A percentile compares a stretch with the other conserved stretches of the same genome.
Evolutionary conservation across 2,797 vertebrate genomes (phyloP).

Genomic region (Rhadinocentrus ornatus): DNA sequence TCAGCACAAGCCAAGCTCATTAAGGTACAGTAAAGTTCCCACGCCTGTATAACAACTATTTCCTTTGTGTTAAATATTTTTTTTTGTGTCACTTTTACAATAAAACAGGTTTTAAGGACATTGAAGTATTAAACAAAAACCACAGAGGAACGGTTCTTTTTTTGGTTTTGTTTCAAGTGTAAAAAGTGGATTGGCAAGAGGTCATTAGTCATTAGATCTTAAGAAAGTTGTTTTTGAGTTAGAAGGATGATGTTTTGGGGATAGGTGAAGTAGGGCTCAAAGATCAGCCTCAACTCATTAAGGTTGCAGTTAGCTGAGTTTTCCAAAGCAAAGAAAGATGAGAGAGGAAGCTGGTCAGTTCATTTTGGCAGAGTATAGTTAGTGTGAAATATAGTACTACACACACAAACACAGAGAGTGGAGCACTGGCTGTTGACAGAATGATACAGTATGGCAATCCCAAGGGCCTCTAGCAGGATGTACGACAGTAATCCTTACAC

Average conservation of each 20-base stretch:
- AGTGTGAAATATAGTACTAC: constrained; percentile 76
- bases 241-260: constrained; percentile 38
- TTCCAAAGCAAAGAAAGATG: constrained; percentile 62
- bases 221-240: constrained; percentile 41
- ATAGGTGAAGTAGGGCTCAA: constrained; percentile 50
- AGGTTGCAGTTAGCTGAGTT: constrained; percentile 35
- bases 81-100: constrained; percentile 73
- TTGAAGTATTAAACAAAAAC: constrained; percentile 65
- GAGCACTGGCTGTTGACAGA: constrained; percentile 79
- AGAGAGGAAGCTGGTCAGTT: constrained; percentile 73
- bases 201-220: constrained; percentile 38
- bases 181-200: constrained; percentile 34
- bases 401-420: constrained; percentile 65
- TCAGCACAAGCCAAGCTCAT: constrained; percentile 75
- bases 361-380: constrained; percentile 75
- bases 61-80: constrained; percentile 75
- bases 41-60: constrained; percentile 65
- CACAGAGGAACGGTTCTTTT: constrained; percentile 16
- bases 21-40: constrained; percentile 65
- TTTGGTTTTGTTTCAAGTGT: constrained; percentile 15
- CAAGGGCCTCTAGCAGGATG: constrained; percentile 71
- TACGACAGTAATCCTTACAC: constrained; percentile 75
- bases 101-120: constrained; percentile 64
- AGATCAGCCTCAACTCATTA: constrained; percentile 59
- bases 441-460: constrained; percentile 80